These are phyloP conservation scores for Heliconius ethilla DNA, from an alignment of 2,888 invertebrate species.

Conservation along the genomic window DNA sequence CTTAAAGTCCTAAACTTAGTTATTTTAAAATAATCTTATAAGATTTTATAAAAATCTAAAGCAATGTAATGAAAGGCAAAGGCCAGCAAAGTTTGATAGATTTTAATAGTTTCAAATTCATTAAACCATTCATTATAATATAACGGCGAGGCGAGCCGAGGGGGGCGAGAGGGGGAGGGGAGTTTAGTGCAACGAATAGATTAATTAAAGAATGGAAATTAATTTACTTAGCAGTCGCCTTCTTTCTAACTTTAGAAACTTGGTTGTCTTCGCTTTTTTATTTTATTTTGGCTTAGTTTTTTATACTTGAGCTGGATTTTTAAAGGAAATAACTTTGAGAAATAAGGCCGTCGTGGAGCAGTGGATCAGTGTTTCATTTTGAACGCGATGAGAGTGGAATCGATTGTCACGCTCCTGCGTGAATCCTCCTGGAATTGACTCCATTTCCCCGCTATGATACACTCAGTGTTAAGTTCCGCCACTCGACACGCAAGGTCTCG, in stretches of 20 bases:
- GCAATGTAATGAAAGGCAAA: background rate
- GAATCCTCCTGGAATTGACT: too few relatives aligned
- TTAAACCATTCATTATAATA: constrained; percentile 11
- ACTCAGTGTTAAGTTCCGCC: background rate
- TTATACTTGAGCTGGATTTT: background rate
- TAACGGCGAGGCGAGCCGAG: background rate
- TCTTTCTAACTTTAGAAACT: constrained; percentile 36
- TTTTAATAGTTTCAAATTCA: constrained; percentile 33
- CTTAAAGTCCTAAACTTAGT: too few relatives aligned
- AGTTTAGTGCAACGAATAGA: constrained; percentile 34
- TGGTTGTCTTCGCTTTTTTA: constrained; percentile 9
- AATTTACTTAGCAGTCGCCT: constrained; percentile 35
- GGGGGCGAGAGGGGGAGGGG: background rate
- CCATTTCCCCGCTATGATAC: background rate
- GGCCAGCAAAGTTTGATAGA: constrained; percentile 4
- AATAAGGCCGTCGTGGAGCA: background rate
- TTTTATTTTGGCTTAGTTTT: constrained; percentile 6
- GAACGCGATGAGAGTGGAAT: background rate
- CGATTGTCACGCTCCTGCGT: background rate
- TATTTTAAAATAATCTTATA: too few relatives aligned
- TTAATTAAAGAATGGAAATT: constrained; percentile 41
- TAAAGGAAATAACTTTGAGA: background rate
- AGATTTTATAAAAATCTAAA: too few relatives aligned
- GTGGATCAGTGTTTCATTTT: background rate
- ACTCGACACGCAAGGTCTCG: background rate